A percentile compares a stretch with the other conserved stretches of the same genome.
Evolutionary conservation across 2,888 invertebrate species (phyloP).

Genomic region (Tuta absoluta): DNA sequence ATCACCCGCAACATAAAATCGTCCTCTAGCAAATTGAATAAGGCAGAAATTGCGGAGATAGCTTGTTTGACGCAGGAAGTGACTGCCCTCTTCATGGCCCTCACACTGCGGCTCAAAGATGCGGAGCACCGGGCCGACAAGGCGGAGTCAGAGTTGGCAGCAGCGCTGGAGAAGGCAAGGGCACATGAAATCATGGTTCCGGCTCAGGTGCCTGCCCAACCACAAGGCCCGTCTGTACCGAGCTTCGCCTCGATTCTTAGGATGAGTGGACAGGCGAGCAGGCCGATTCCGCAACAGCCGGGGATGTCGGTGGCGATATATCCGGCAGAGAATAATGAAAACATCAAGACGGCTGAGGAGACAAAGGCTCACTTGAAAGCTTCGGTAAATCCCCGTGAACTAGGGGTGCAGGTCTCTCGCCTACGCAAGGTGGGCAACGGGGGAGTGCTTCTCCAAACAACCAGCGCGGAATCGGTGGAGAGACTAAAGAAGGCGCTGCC

Average conservation of each 20-base stretch:
- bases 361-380: not conserved
- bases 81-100: not conserved
- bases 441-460: not conserved
- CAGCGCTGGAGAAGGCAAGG: not conserved
- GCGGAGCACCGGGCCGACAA: not conserved
- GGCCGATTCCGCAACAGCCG: not conserved
- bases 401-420: not conserved
- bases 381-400: not conserved
- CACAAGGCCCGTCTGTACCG: no score
- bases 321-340: not conserved
- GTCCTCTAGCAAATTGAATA: not conserved
- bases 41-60: not conserved
- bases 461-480: not conserved
- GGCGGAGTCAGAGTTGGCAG: not conserved
- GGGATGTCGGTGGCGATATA: not conserved
- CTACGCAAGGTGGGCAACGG: slow-evolving; percentile 4
- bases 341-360: not conserved
- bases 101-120: not conserved
- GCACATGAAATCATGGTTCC: no score
- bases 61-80: not conserved
- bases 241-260: not conserved
- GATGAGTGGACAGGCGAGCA: not conserved
- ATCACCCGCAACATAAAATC: not conserved
- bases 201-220: not conserved
- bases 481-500: not conserved